Evolutionary conservation across 2,113 vertebrate species (phyloP).

Genomic region (Sapajus apella): DNA sequence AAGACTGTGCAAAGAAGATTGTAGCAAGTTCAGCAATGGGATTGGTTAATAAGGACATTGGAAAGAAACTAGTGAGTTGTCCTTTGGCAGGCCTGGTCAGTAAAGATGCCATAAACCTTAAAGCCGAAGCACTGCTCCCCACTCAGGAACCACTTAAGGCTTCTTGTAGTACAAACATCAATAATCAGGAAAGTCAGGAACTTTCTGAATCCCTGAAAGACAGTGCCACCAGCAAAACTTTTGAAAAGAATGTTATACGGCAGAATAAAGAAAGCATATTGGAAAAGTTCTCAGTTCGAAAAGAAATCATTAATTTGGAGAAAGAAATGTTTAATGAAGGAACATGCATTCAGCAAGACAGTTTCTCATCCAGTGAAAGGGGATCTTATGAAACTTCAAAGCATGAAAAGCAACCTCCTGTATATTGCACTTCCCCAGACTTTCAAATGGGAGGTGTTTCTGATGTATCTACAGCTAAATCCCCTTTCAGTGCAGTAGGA

Average conservation of each 20-base stretch:
- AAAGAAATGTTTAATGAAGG: conserved; percentile 83
- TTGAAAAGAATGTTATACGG: conserved; percentile 83
- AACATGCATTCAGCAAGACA: conserved; percentile 79
- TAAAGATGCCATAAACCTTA: conserved; percentile 83
- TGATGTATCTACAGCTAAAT: conserved; percentile 85
- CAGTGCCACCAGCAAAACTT: conserved; percentile 76
- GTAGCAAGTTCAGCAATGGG: conserved; percentile 72
- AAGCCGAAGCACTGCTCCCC: conserved; percentile 77
- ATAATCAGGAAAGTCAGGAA: conserved; percentile 80
- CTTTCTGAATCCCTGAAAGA: conserved; percentile 82
- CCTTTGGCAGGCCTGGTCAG: conserved; percentile 73
- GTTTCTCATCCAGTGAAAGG: conserved; percentile 80
- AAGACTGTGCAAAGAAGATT: conserved; percentile 80
- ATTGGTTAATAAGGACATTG: conserved; percentile 74
- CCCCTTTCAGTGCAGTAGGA: conserved; percentile 85
- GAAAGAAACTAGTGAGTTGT: conserved; percentile 75
- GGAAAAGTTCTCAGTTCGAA: conserved; percentile 84
- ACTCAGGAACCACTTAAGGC: conserved; percentile 82
- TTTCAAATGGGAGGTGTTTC: conserved; percentile 86
- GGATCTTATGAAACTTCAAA: conserved; percentile 82
- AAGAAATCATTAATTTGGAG: conserved; percentile 82
- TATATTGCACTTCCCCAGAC: conserved; percentile 89
- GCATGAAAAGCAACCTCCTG: conserved; percentile 85
- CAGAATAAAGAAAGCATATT: conserved; percentile 84
- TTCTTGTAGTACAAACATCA: conserved; percentile 79